phyloP scores from a whole-genome alignment of 2,888 invertebrate genomes.

The Lamellibrachia satsuma region DNA sequence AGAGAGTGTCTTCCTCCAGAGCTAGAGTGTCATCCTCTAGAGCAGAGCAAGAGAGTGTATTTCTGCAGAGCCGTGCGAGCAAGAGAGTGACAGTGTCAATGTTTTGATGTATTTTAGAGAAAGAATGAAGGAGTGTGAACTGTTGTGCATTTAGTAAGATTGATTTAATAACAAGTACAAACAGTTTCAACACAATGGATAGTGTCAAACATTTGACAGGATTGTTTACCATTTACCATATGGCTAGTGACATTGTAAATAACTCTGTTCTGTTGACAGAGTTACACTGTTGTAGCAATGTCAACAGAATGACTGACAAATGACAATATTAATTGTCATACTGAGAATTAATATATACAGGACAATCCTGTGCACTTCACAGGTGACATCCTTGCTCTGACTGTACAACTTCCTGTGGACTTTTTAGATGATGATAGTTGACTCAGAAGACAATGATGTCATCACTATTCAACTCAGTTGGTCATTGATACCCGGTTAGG shows the following conservation, averaged over 20 bases:
- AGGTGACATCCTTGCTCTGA: background rate
- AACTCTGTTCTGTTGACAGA: background rate
- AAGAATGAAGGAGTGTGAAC: background rate
- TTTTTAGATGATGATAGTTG: background rate
- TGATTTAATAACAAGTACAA: background rate
- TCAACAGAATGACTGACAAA: background rate
- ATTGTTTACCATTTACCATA: no score
- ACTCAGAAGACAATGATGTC: background rate
- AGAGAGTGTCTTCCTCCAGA: no score
- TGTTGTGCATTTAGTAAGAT: background rate
- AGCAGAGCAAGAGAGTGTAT: no score
- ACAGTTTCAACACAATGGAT: background rate
- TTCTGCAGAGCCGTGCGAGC: no score
- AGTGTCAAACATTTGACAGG: background rate
- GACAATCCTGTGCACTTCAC: background rate
- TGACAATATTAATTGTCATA: background rate
- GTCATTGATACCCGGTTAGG: background rate
- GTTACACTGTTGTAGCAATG: background rate
- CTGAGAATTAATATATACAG: background rate
- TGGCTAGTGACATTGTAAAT: background rate
- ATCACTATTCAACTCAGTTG: background rate
- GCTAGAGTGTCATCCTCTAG: no score
- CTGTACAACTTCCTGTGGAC: background rate
- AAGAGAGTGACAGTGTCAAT: background rate
- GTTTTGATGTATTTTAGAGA: background rate